Conservation (phyloP, 2,888 invertebrate species). For the Dasypolia templi region DNA sequence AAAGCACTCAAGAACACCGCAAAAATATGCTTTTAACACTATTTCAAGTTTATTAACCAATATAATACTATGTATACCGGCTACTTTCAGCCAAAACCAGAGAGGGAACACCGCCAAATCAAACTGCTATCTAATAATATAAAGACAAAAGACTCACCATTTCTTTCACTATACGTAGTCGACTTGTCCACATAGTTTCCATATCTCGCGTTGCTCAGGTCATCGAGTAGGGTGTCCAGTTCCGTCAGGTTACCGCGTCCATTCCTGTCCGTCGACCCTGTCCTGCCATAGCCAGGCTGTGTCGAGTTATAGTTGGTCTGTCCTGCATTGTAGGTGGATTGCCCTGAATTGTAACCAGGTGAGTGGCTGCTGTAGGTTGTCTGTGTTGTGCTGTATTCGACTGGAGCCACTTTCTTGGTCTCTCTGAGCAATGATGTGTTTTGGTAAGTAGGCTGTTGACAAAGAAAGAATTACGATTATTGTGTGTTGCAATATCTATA, state of each 20-base stretch:
- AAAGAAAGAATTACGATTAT: constrained; percentile 56
- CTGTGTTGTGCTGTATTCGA: constrained; percentile 78
- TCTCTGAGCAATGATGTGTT: constrained; percentile 83
- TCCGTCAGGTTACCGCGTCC: constrained; percentile 95
- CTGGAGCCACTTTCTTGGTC: constrained; percentile 76
- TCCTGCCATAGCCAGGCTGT: constrained; percentile 80
- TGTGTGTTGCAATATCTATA: neutral
- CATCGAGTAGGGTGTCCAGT: constrained; percentile 97
- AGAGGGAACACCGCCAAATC: neutral
- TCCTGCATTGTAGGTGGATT: constrained; percentile 41
- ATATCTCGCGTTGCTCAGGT: constrained; percentile 95
- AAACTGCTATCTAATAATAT: neutral
- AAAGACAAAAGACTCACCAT: constrained; percentile 74
- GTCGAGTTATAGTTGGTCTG: constrained; percentile 35
- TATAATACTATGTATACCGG: neutral
- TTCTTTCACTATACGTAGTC: constrained; percentile 77
- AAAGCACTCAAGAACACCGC: neutral
- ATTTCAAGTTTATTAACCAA: neutral
- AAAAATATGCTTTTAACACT: neutral
- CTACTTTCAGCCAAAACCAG: neutral
- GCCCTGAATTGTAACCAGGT: constrained; percentile 69
- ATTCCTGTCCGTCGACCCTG: constrained; percentile 72
- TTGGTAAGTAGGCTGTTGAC: constrained; percentile 92
- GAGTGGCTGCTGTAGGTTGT: constrained; percentile 73
- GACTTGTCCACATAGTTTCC: constrained; percentile 84